These are phyloP conservation scores for Epicampocera succincta DNA, from an alignment of 2,888 invertebrate genomes.

Conservation along the genomic window DNA sequence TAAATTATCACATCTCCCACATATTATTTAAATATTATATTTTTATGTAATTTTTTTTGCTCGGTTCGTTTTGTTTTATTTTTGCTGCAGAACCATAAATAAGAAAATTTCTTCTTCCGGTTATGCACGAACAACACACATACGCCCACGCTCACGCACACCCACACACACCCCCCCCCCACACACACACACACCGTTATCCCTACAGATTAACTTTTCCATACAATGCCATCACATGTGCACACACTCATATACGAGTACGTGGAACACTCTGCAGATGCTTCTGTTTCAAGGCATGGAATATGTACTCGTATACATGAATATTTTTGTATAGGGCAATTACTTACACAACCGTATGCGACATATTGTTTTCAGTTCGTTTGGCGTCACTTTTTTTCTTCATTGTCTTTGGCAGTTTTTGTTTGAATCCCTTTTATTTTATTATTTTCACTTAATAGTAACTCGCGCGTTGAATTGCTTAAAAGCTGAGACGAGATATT, in stretches of 20 bases:
- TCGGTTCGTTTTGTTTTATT: neutral
- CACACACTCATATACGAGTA: neutral
- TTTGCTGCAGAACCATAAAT: slow-evolving; percentile 1
- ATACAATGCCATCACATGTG: neutral
- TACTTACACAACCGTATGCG: slow-evolving; percentile 6
- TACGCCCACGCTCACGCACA: no score
- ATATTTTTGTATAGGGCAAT: slow-evolving; percentile 3
- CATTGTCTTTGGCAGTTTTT: slow-evolving; percentile 48
- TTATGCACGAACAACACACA: slow-evolving; percentile 22
- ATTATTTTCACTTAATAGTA: slow-evolving; percentile 59
- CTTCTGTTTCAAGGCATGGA: no score
- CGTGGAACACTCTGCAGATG: no score
- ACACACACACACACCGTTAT: no score
- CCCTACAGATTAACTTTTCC: neutral
- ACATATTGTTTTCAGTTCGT: slow-evolving; percentile 50
- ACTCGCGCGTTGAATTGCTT: slow-evolving; percentile 52
- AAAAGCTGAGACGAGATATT: slow-evolving; percentile 25
- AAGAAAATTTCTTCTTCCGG: slow-evolving; percentile 54
- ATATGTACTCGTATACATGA: neutral
- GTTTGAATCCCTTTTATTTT: slow-evolving; percentile 28
- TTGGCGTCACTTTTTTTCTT: slow-evolving; percentile 50
- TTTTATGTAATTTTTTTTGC: neutral
- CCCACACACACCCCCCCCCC: neutral
- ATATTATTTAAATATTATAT: neutral
- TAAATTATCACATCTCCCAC: slow-evolving; percentile 29